phyloP scores from a whole-genome alignment of 2,888 invertebrate species.

The Oscheius onirici region DNA sequence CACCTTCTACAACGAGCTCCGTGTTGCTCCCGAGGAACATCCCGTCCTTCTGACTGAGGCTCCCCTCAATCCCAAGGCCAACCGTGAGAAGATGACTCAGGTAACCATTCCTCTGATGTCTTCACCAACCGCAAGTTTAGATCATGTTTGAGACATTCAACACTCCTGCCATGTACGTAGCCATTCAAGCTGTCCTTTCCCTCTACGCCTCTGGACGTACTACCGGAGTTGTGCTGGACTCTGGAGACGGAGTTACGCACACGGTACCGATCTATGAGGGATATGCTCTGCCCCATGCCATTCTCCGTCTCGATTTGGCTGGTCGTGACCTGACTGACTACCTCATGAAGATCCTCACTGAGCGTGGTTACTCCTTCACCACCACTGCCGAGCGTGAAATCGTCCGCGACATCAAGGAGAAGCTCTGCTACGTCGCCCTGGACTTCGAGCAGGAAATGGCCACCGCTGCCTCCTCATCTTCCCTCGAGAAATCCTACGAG shows the following conservation, averaged over 20 bases:
- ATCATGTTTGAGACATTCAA: slow-evolving; percentile 86
- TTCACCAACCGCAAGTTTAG: slow-evolving; percentile 49
- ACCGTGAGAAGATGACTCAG: slow-evolving; percentile 91
- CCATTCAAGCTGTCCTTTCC: slow-evolving; percentile 90
- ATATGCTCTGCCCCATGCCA: slow-evolving; percentile 75
- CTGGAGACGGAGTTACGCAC: slow-evolving; percentile 90
- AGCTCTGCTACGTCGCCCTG: slow-evolving; percentile 97
- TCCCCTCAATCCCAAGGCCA: slow-evolving; percentile 92
- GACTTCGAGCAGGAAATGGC: slow-evolving; percentile 96
- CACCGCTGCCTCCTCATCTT: slow-evolving; percentile 85
- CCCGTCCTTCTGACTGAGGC: slow-evolving; percentile 91
- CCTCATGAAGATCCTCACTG: slow-evolving; percentile 76
- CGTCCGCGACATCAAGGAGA: slow-evolving; percentile 90
- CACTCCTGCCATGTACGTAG: slow-evolving; percentile 81
- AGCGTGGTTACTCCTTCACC: slow-evolving; percentile 73
- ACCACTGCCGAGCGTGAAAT: slow-evolving; percentile 80
- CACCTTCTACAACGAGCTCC: slow-evolving; percentile 96
- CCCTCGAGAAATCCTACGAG: slow-evolving; percentile 89
- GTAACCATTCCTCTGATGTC: neutral
- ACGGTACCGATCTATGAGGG: slow-evolving; percentile 81
- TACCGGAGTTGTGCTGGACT: slow-evolving; percentile 80
- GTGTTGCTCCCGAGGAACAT: slow-evolving; percentile 93
- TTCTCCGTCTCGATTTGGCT: slow-evolving; percentile 75
- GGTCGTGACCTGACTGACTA: slow-evolving; percentile 76
- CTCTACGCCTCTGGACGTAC: slow-evolving; percentile 82